Conservation (phyloP, 2,888 invertebrate species). For the Cheilosia grossa region DNA sequence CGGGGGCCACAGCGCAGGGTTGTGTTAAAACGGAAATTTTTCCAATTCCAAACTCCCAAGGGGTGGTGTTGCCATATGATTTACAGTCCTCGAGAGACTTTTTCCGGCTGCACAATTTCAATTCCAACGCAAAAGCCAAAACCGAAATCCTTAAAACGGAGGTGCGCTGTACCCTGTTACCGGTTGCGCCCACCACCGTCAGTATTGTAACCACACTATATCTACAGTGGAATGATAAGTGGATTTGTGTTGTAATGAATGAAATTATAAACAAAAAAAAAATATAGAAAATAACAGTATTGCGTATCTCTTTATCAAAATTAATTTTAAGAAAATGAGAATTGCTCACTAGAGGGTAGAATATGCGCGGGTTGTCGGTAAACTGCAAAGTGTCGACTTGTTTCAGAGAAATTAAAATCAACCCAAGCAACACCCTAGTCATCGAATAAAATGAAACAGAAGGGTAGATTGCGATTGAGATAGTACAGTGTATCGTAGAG, state of each 20-base stretch:
- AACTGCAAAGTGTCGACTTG: conserved; percentile 64
- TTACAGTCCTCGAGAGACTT: conserved; percentile 62
- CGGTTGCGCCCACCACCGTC: conserved; percentile 28
- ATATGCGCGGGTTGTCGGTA: background rate
- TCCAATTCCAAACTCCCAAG: conserved; percentile 49
- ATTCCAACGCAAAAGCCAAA: conserved; percentile 32
- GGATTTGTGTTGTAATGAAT: conserved; percentile 62
- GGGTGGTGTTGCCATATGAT: conserved; percentile 71
- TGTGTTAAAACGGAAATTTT: conserved; percentile 47
- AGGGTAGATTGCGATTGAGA: conserved; percentile 74
- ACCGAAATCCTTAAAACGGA: conserved; percentile 6
- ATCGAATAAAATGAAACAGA: conserved; percentile 54
- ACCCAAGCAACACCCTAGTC: conserved; percentile 1
- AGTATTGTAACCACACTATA: conserved; percentile 56
- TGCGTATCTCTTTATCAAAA: conserved; percentile 66
- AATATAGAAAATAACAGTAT: conserved; percentile 33
- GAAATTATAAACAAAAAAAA: conserved; percentile 46
- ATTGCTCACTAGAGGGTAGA: conserved; percentile 36
- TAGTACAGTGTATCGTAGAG: conserved; percentile 22
- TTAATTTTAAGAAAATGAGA: conserved; percentile 73
- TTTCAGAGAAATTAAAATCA: conserved; percentile 61
- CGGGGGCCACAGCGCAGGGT: conserved; percentile 6
- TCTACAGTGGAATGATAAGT: conserved; percentile 62
- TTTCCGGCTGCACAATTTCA: conserved; percentile 54
- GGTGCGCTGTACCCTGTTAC: background rate